phyloP scores from a whole-genome alignment of 2,113 vertebrate species.

The Takifugu bimaculatus region DNA sequence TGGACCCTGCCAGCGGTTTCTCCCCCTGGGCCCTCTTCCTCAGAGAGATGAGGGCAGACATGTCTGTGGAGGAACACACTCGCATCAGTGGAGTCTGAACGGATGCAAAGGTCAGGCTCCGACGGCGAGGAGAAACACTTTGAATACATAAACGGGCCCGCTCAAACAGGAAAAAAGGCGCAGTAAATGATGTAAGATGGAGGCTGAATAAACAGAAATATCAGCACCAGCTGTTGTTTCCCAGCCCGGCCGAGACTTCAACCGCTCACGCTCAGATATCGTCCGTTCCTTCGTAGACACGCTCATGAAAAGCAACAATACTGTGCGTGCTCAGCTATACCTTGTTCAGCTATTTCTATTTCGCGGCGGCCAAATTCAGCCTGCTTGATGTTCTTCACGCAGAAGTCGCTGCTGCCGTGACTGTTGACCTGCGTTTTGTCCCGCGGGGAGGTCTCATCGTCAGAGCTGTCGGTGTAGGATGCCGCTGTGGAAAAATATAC shows the following conservation, averaged over 20 bases:
- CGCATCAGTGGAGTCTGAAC: constrained; percentile 9
- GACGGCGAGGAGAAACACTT: too few relatives aligned
- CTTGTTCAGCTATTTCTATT: constrained; percentile 98
- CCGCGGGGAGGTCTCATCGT: constrained; percentile 94
- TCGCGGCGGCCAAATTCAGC: constrained; percentile 95
- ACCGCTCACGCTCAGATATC: constrained; percentile 11
- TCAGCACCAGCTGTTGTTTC: constrained; percentile 43
- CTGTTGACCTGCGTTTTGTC: constrained; percentile 97
- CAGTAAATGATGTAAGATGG: constrained; percentile 17
- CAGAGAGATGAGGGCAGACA: constrained; percentile 96
- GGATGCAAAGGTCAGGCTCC: constrained; percentile 7
- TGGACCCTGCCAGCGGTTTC: constrained; percentile 95
- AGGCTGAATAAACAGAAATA: constrained; percentile 22
- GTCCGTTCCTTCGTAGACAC: not conserved
- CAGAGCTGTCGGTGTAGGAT: constrained; percentile 97
- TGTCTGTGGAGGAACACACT: constrained; percentile 79
- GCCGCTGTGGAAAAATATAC: constrained; percentile 78
- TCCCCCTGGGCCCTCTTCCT: constrained; percentile 97
- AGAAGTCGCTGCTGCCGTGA: constrained; percentile 95
- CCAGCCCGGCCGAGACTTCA: constrained; percentile 29
- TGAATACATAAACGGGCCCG: constrained; percentile 10
- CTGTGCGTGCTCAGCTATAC: constrained; percentile 54
- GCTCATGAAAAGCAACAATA: not conserved
- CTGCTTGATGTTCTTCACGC: constrained; percentile 98
- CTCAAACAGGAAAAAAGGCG: not conserved